Base-by-base conservation (phyloP, 1,140 invertebrate species). In the Anoplophora glabripennis region DNA sequence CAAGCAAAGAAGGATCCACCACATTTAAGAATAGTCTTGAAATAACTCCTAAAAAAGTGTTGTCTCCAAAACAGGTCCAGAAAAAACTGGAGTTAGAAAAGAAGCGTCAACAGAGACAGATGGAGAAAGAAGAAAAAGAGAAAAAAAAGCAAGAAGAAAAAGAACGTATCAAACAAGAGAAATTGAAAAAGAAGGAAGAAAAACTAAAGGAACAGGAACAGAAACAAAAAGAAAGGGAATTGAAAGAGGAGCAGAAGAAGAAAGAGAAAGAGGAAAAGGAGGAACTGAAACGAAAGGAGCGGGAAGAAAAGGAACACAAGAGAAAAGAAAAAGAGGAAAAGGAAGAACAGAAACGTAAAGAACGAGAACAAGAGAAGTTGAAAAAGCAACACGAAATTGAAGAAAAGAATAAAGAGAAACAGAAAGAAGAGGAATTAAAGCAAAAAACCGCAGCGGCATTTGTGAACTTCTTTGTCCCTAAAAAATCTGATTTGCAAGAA, bases 381-480 rank as follows among this genome's bases (percentile, higher is more conserved):
- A 81, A 80, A 49, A 82, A 79, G 62, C 78, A 81, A 61, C 77
- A 78, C 2, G 81, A 82, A 58, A 74, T 77, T 15, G 83, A 84
- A 59, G 80, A 88, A 73, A 79, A 84, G 72, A 82, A 84, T 74
- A 79, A 82, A 57, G 80, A 83, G 54, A 80, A 76, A 53, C 74
- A 68, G 62, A 79, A 77, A 72, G 81, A 84, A 63, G 83, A 84
- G 71, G 81, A 87, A 66, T 85, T 86, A 71, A 89, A 87, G 67
- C 83, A 86, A 57, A 90, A 90, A 69, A 83, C 83, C 1, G 86
- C 86, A 7, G 84, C 85, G 38, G 86, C 83, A 18, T 92, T 93
- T 72, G 84, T 79, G 0, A 92, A 86, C 65, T 94, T 93, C 73
- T 93, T 92, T 75, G 84, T 88, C 10, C 73, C 85, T 10, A 86